Evolutionary conservation across 2,888 invertebrate species (phyloP).

Genomic region (Drosophila leonis): DNA sequence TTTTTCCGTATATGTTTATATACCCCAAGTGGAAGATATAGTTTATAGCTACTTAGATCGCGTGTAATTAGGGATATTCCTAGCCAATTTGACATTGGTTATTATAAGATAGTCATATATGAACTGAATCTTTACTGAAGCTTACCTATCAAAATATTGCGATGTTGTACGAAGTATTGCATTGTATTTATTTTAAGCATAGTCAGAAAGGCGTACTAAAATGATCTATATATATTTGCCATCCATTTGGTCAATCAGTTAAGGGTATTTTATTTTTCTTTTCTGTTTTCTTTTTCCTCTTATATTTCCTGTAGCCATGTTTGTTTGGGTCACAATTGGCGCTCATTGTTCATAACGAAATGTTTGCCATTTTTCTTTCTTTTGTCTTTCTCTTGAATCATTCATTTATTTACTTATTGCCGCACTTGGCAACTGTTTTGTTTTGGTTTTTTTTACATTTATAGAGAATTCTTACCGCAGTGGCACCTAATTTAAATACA

Average conservation of each 20-base stretch:
- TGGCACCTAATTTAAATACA: neutral
- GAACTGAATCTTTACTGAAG: neutral
- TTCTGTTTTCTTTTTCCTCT: slow-evolving; percentile 16
- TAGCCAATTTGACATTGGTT: neutral
- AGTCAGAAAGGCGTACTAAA: too few relatives aligned
- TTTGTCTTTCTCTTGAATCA: slow-evolving; percentile 12
- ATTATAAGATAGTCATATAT: neutral
- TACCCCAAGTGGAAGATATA: neutral
- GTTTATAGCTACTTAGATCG: neutral
- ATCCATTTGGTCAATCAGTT: too few relatives aligned
- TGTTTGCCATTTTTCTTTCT: slow-evolving; percentile 19
- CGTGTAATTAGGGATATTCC: neutral
- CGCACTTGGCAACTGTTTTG: slow-evolving; percentile 57
- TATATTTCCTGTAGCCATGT: slow-evolving; percentile 32
- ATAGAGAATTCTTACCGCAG: neutral
- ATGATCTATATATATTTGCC: neutral
- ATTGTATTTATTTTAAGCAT: too few relatives aligned
- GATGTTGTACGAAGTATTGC: neutral
- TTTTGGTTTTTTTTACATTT: too few relatives aligned
- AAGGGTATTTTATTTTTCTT: neutral
- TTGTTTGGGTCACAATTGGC: slow-evolving; percentile 59
- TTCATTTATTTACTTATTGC: slow-evolving; percentile 15
- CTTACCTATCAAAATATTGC: neutral
- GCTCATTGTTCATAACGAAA: slow-evolving; percentile 46
- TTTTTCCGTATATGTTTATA: slow-evolving; percentile 1